These are phyloP conservation scores for Entomobrya multifasciata DNA, from an alignment of 2,888 invertebrate species.

Conservation along the genomic window DNA sequence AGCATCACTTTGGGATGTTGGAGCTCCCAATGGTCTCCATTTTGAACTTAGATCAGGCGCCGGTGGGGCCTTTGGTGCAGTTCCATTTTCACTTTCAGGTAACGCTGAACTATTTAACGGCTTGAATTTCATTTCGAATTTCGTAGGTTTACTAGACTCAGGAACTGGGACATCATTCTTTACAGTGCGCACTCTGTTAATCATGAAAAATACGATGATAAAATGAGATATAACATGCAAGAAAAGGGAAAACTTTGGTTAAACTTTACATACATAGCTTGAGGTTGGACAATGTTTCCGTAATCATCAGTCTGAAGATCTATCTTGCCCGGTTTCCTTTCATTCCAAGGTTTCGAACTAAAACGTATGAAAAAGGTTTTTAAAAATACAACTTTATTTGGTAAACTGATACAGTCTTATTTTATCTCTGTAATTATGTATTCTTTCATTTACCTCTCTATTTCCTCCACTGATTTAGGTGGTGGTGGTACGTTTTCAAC, in stretches of 20 bases:
- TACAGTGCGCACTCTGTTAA: conserved; percentile 74
- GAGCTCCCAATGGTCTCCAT: conserved; percentile 63
- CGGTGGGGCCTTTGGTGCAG: not conserved
- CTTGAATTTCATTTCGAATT: conserved; percentile 77
- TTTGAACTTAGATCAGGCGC: conserved; percentile 47
- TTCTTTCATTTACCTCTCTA: conserved; percentile 20
- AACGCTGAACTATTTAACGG: conserved; percentile 20
- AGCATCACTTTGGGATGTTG: conserved; percentile 60
- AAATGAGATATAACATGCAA: not conserved
- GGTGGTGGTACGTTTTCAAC: conserved; percentile 56
- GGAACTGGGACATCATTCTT: conserved; percentile 65
- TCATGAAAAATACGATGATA: no score
- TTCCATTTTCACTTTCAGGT: conserved; percentile 50
- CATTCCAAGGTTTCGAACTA: conserved; percentile 49
- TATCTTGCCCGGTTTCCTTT: conserved; percentile 68
- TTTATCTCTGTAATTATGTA: no score
- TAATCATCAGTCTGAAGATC: conserved; percentile 76
- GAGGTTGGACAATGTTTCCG: conserved; percentile 73
- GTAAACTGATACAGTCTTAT: no score
- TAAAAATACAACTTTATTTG: no score
- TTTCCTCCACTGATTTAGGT: not conserved
- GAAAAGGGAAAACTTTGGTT: not conserved
- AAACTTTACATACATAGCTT: conserved; percentile 65
- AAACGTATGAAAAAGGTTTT: not conserved
- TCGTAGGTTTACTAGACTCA: conserved; percentile 55